Base-by-base conservation (phyloP, 1,140 invertebrate species). In the Drosophila orosa region DNA sequence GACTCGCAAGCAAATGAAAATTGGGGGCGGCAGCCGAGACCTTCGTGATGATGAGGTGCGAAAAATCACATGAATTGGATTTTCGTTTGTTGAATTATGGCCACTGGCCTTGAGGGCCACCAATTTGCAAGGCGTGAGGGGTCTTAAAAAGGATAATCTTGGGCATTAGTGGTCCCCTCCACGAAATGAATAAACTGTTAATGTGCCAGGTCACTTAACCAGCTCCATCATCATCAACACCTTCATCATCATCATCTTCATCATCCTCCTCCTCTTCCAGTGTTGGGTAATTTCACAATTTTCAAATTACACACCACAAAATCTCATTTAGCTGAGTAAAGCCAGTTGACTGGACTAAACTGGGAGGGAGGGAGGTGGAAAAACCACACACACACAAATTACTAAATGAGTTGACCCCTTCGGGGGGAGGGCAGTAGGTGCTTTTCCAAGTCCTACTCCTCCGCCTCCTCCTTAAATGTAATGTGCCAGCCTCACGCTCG, bases 1-100 rank as follows among this genome's bases (percentile, higher is more conserved):
- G 56, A 74, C 73, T 59, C 54, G 39, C 24, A 39, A 60, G 61
- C 68, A 67, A 76, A 62, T 25, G 35, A 40, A 39, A 56, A n/a
- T 48, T 7, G n/a, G 12, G 25, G 27, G 22, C 31, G 25, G 45
- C 24, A 45, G 19, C 17, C 54, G 10, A 24, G 42, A 22, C 19
- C 56, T 12, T 42, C 27, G 60, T 62, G 68, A 67, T 63, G 69
- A 75, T 79, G 75, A 86, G 82, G 78, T 87, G 81, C 74, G 78
- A 86, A 77, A 83, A 85, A 71, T 86, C 68, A 74, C 56, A 59
- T 45, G 31, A 86, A 81, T 81, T 69, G 63, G 71, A 67, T 66
- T 63, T 63, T 63, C 31, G 13, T 63, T 50, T 22, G 31, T 29
- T 58, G 61, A 66, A 45, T 75, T 75, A 75, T 75, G 37, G 33